phyloP scores from a whole-genome alignment of 2,888 invertebrate genomes.

The Caenorhabditis sp. region DNA sequence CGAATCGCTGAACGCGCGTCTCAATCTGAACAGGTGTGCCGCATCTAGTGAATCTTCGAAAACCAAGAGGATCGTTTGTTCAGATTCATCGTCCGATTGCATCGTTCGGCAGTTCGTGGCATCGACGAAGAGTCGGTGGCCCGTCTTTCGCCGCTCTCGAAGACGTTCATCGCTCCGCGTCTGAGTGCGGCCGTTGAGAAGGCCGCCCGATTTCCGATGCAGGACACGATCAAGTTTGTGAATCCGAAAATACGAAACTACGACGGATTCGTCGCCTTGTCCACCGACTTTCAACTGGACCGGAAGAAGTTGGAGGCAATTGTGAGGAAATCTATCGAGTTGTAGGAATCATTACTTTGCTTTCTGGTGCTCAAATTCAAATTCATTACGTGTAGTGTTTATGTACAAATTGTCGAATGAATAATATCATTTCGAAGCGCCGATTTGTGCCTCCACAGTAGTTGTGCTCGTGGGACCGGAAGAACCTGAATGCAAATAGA shows the following conservation, averaged over 20 bases:
- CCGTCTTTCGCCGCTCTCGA: constrained; percentile 75
- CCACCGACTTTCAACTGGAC: constrained; percentile 74
- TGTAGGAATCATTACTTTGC: constrained; percentile 20
- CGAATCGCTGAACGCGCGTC: constrained; percentile 68
- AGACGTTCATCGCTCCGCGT: constrained; percentile 76
- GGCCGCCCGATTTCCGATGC: constrained; percentile 76
- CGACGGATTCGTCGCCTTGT: constrained; percentile 73
- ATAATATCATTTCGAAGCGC: background rate
- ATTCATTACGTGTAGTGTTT: background rate
- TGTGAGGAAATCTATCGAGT: constrained; percentile 69
- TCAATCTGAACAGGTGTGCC: constrained; percentile 70
- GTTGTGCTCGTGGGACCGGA: constrained; percentile 1
- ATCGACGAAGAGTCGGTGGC: constrained; percentile 73
- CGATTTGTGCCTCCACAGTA: background rate
- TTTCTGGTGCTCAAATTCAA: no score
- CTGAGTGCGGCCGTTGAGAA: constrained; percentile 71
- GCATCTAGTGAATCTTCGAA: background rate
- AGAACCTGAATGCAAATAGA: no score
- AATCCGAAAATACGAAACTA: constrained; percentile 67
- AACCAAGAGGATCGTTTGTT: no score
- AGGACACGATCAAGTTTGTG: constrained; percentile 74
- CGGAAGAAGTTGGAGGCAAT: constrained; percentile 67
- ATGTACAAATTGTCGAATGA: constrained; percentile 1
- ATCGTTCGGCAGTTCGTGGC: constrained; percentile 72
- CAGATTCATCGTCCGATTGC: constrained; percentile 71